Percentiles rank a stretch among this genome's conserved stretches.
Evolutionary conservation across 2,888 invertebrate species (phyloP).

Genomic region (Dermolepida albohirtum): DNA sequence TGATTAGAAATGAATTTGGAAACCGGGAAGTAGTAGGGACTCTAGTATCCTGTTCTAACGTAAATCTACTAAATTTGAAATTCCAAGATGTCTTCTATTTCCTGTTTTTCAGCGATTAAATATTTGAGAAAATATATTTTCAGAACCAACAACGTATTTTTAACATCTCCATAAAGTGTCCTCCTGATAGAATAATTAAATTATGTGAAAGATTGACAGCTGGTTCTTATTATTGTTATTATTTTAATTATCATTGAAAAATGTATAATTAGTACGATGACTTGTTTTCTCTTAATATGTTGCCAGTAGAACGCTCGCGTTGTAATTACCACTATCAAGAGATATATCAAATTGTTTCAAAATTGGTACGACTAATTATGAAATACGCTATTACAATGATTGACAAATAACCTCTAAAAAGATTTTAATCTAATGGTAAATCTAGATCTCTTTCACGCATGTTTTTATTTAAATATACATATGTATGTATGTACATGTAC

Average conservation of each 20-base stretch:
- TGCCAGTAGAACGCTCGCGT: neutral
- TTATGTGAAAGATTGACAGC: neutral
- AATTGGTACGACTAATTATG: slow-evolving; percentile 22
- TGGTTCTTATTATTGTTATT: slow-evolving; percentile 18
- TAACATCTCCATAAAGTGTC: no score
- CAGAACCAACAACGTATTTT: no score
- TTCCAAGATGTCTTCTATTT: no score
- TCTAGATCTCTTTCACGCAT: slow-evolving; percentile 7
- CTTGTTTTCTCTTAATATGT: slow-evolving; percentile 11
- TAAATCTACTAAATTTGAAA: no score
- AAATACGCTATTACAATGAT: slow-evolving; percentile 21
- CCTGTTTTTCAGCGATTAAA: no score
- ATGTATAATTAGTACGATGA: slow-evolving; percentile 13
- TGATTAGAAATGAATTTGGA: no score
- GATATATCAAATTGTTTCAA: slow-evolving; percentile 32
- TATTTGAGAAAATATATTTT: no score
- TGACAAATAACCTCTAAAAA: slow-evolving; percentile 29
- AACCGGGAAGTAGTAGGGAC: no score
- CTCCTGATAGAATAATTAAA: neutral
- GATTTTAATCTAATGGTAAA: slow-evolving; percentile 15
- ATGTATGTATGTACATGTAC: no score
- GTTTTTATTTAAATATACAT: slow-evolving; percentile 6
- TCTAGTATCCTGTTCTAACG: no score
- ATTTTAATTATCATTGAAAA: slow-evolving; percentile 12
- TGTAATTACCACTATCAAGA: slow-evolving; percentile 24